Evolutionary conservation across 2,888 invertebrate genomes (phyloP), one percentile per base, ranked within the genome.

Genomic region (Hyposoter didymator): DNA sequence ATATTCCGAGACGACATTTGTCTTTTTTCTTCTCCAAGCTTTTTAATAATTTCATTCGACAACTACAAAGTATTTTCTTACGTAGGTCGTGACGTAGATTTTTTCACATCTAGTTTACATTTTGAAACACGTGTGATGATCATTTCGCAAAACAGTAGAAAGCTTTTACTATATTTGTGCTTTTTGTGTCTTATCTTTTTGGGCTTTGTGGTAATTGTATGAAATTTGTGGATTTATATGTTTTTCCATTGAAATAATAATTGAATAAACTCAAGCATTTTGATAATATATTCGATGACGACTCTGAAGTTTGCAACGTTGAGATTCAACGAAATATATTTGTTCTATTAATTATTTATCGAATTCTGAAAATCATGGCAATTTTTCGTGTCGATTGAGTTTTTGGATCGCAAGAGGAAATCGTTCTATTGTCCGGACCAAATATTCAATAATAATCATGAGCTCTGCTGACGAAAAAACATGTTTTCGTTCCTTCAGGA

Each of bases 61-160:
- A 8, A 64, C 39, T n/a, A 17, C 14, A 69, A 39, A 69, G 17
- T 14, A 76, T 76, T 69, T 22, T 52, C 62, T 76, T 70, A 64
- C 52, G 69, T 79, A 79, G 52, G 32, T 45, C 47, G 69, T 67
- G 28, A 45, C 67, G 45, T 84, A 84, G 70, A 62, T 81, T 1
- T 59, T 55, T 14, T 62, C 19, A 70, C 45, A 19, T 19, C 8
- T 35, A 59, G 14, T 45, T 62, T 8, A 28, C n/a, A 78, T 22
- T n/a, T 55, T 49, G 32, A 47, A 17, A 52, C 14, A 49, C 28
- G 22, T 79, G 17, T 70, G 6, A 32, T 66, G 52, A 19, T 52
- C 22, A 66, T 47, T 47, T 49, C 17, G 2, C 35, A 49, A 52
- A 12, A 45, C 6, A 69, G 62, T 72, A 47, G 35, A 49, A 70